Evolutionary conservation across 2,888 invertebrate genomes (phyloP), one percentile per base, ranked within the genome.

Genomic region (Bembecia ichneumoniformis): DNA sequence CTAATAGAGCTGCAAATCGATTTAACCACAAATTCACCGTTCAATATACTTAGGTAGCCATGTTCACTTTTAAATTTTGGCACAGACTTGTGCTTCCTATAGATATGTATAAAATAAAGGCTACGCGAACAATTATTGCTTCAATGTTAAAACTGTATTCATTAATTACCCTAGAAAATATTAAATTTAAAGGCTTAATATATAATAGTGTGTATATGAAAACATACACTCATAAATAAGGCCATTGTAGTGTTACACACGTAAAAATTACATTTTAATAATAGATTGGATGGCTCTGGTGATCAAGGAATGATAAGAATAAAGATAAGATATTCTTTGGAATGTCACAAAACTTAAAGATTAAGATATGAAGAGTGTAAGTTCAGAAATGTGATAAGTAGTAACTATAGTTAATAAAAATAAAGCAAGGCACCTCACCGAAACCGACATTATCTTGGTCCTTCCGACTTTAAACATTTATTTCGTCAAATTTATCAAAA

Each of bases 71-170:
- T 52, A 2, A 62, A 59, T 68, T 78, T 82, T 82, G 81, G 82
- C 82, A 82, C 82, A 67, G 64, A 67, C 55, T 63, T 66, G 83
- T 82, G 83, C 82, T 77, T 74, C 74, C 56, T 60, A 59, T 48
- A 50, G 35, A 35, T 40, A 61, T 53, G 61, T 61, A 60, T 65
- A 61, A 74, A 69, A 61, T 66, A 20, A 81, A 77, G 71, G 74
- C 71, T 66, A 77, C 72, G 78, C 73, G 68, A 69, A 64, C 58
- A 67, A 57, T 77, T 83, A 83, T 84, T 83, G 84, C 84, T 84
- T 77, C 71, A 28, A 56, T 15, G 44, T 44, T 17, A 16, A 44
- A 16, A 44, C 3, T 5, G 16, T 17, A 17, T 15, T 44, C 10
- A 16, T 44, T 16, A 3, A 44, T 44, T 11, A 44, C 9, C 17